phyloP scores from a whole-genome alignment of 2,113 vertebrate species.

The Felis chaus region DNA sequence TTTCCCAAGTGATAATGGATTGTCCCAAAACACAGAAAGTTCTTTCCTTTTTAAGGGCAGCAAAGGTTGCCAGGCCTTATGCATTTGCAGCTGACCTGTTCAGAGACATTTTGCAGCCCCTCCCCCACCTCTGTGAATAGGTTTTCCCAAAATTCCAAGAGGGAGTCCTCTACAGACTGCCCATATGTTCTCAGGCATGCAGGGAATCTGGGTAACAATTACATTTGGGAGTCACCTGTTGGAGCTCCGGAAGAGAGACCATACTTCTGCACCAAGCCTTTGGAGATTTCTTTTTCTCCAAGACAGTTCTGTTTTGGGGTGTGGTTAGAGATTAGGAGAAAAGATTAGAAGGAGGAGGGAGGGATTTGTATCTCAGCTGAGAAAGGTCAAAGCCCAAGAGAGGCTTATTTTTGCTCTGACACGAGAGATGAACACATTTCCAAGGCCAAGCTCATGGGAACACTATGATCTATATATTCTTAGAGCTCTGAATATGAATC shows the following conservation, averaged over 20 bases:
- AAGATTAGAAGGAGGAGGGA: neutral
- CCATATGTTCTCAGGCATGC: conserved; percentile 72
- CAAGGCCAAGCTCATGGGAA: neutral
- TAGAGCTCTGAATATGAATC: neutral
- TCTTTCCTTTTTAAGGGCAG: conserved; percentile 57
- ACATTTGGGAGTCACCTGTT: conserved; percentile 73
- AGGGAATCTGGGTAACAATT: conserved; percentile 70
- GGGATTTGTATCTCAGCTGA: neutral
- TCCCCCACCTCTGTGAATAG: conserved; percentile 69
- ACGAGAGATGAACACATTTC: neutral
- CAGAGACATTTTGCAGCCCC: neutral
- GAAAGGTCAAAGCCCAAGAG: conserved; percentile 20
- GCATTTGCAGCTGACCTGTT: conserved; percentile 51
- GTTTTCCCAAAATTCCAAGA: conserved; percentile 71
- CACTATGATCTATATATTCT: neutral
- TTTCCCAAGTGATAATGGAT: conserved; percentile 56
- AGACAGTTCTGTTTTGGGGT: conserved; percentile 5
- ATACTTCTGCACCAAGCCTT: conserved; percentile 51
- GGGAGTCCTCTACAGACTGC: conserved; percentile 63
- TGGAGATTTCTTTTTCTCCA: conserved; percentile 41
- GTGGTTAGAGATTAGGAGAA: conserved; percentile 29
- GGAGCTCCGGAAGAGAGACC: conserved; percentile 68
- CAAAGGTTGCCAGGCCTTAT: conserved; percentile 56
- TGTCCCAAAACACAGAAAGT: conserved; percentile 60
- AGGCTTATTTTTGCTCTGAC: neutral